Conservation (phyloP, 1,140 invertebrate genomes). For the Stegodyphus mimosarum region DNA sequence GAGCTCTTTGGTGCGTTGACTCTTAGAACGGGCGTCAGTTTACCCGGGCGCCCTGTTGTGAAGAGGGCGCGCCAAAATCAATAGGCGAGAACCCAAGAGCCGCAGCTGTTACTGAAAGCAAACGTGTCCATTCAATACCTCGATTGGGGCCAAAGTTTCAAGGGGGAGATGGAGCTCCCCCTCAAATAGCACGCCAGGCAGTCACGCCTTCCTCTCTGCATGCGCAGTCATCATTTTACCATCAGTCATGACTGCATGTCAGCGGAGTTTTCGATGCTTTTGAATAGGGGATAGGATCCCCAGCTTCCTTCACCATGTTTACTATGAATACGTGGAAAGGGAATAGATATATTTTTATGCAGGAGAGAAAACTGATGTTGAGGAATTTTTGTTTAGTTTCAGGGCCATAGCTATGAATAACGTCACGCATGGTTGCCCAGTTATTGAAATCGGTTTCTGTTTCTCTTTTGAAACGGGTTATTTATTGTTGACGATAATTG, state of each 20-base stretch:
- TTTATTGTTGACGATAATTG: too few relatives aligned
- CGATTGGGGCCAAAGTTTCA: slow-evolving; percentile 48
- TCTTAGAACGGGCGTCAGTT: slow-evolving; percentile 4
- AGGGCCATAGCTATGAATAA: too few relatives aligned
- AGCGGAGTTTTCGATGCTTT: slow-evolving; percentile 27
- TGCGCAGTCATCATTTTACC: slow-evolving; percentile 52
- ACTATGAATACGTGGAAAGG: too few relatives aligned
- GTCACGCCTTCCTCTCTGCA: background rate
- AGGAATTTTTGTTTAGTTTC: too few relatives aligned
- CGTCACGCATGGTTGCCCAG: too few relatives aligned
- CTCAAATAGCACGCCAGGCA: slow-evolving; percentile 9
- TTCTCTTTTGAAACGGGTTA: too few relatives aligned
- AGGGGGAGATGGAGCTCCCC: background rate
- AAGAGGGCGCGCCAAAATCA: slow-evolving; percentile 45
- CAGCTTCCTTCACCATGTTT: background rate
- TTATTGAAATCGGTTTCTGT: too few relatives aligned
- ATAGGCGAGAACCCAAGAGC: slow-evolving; percentile 29
- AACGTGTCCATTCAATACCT: slow-evolving; percentile 55
- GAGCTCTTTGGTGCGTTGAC: too few relatives aligned
- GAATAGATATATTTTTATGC: too few relatives aligned
- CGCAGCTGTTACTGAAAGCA: slow-evolving; percentile 53
- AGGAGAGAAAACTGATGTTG: too few relatives aligned
- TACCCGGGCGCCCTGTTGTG: background rate
- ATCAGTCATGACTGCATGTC: slow-evolving; percentile 49
- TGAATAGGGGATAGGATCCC: background rate